Evolutionary conservation across 2,797 vertebrate genomes (phyloP).

Genomic region (Poeciliopsis infans): DNA sequence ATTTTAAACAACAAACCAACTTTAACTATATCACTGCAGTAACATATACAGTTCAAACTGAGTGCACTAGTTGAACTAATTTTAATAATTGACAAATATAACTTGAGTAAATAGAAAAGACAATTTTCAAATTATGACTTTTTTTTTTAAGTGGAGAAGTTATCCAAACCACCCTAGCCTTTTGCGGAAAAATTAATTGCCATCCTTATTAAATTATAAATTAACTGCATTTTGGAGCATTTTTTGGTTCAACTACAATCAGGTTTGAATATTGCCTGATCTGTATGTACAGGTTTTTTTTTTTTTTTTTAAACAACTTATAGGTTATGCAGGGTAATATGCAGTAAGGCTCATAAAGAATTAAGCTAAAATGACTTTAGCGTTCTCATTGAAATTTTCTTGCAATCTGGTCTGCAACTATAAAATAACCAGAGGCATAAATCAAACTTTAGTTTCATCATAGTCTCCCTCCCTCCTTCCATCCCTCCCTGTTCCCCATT

Average conservation of each 20-base stretch:
- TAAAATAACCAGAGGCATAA: slow-evolving; percentile 36
- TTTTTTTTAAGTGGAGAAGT: not conserved
- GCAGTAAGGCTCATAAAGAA: not conserved
- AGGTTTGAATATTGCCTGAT: not conserved
- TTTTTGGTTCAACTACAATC: not conserved
- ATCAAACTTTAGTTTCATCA: slow-evolving; percentile 54
- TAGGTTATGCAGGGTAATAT: not conserved
- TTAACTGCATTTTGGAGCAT: not conserved
- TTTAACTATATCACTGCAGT: too few relatives aligned
- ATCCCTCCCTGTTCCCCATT: slow-evolving; percentile 1
- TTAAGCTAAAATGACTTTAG: slow-evolving; percentile 37
- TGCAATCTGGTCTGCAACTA: slow-evolving; percentile 13
- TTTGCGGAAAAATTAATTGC: not conserved
- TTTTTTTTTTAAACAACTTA: not conserved
- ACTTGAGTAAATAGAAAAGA: not conserved
- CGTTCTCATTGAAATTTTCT: slow-evolving; percentile 22
- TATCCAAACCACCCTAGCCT: not conserved
- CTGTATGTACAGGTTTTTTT: not conserved
- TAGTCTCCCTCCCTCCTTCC: not conserved
- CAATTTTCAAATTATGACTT: not conserved
- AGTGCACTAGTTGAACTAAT: not conserved
- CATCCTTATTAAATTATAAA: not conserved
- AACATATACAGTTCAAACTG: not conserved
- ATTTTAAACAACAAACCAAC: not conserved
- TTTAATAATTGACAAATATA: not conserved